Percentiles rank a stretch among this genome's conserved stretches.
phyloP scores from a whole-genome alignment of 2,888 invertebrate genomes.

The Calameuta pallipes region DNA sequence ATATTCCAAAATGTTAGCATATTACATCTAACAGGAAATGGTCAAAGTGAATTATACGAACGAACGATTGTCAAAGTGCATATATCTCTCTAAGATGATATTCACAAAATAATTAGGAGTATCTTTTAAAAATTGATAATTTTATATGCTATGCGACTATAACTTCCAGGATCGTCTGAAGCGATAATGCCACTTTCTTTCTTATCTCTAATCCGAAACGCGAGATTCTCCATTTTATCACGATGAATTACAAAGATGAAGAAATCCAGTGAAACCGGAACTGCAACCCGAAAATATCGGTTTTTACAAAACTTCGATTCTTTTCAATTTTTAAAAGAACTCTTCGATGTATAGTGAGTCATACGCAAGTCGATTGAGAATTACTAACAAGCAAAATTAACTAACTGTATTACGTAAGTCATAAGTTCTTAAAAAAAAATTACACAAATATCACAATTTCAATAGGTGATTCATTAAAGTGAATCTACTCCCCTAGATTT shows the following conservation, averaged over 20 bases:
- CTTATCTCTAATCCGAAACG: neutral
- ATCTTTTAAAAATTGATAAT: slow-evolving; percentile 1
- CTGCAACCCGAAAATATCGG: neutral
- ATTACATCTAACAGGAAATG: slow-evolving; percentile 56
- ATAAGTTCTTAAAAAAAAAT: slow-evolving; percentile 1
- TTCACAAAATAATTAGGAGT: neutral
- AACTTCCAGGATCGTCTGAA: neutral
- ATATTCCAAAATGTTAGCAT: slow-evolving; percentile 53
- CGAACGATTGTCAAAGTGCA: neutral
- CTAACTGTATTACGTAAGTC: neutral
- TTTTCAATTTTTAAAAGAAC: neutral
- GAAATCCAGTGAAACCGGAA: neutral
- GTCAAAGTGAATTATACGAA: slow-evolving; percentile 12
- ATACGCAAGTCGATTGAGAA: neutral
- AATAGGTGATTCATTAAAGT: neutral
- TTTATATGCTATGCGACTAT: neutral
- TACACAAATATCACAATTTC: slow-evolving; percentile 35
- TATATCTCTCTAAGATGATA: neutral
- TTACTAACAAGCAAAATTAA: slow-evolving; percentile 1
- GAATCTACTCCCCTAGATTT: neutral
- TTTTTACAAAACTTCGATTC: neutral
- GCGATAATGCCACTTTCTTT: neutral
- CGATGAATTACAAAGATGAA: neutral
- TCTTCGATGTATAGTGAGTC: neutral
- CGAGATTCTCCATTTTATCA: neutral